These are phyloP conservation scores for Propsilocerus akamusi DNA, from an alignment of 1,140 invertebrate genomes.

Conservation along the genomic window DNA sequence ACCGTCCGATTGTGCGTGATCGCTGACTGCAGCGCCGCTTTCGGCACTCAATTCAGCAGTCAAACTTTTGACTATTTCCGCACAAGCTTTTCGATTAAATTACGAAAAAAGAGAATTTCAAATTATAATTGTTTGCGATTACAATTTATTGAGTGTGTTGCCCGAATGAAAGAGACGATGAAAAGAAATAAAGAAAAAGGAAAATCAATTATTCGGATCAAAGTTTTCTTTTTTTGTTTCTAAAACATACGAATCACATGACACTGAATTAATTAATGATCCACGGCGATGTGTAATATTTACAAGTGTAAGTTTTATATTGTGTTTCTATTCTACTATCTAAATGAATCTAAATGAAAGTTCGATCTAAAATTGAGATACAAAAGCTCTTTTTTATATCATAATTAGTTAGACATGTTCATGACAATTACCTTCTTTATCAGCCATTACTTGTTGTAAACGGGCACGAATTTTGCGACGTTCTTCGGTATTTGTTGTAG, in stretches of 20 bases:
- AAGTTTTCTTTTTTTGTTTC: no score
- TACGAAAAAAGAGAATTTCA: background rate
- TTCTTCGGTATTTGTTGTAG: conserved; percentile 70
- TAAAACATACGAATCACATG: no score
- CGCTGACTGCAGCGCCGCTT: background rate
- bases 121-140: no score
- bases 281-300: no score
- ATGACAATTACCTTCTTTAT: conserved; percentile 43
- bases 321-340: no score
- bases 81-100: background rate
- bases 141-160: background rate
- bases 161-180: background rate
- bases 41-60: background rate
- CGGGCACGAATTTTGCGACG: conserved; percentile 58
- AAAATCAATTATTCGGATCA: background rate
- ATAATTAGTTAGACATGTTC: background rate
- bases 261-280: no score
- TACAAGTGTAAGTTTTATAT: no score
- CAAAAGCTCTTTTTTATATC: background rate
- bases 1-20: conserved; percentile 13
- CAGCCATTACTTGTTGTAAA: conserved; percentile 55
- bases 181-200: background rate
- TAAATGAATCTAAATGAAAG: no score
- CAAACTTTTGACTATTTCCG: background rate
- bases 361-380: background rate